Base-by-base conservation (phyloP, 2,113 vertebrate species). In the Patagioenas fasciata region DNA sequence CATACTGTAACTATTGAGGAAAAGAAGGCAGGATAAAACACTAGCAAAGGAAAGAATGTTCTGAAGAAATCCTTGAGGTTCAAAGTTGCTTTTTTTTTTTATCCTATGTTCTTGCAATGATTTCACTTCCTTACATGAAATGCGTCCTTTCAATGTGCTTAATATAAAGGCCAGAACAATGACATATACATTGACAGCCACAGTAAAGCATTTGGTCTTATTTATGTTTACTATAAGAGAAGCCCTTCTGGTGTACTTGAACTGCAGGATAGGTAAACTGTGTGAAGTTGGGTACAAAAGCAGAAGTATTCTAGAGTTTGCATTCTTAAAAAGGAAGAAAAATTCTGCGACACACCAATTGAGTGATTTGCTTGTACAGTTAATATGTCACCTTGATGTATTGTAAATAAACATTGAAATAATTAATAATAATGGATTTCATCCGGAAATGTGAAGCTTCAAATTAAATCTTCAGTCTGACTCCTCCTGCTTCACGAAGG, bases 201-300 rank as follows among this genome's bases (percentile, higher is more conserved):
- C 34, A 58, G 61, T 48, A 53, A 93, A 85, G 34, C 69, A 54
- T 66, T 51, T 24, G 13, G 4, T 50, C 58, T 91, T 74, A 79
- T 51, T 92, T 87, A 75, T 80, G 36, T 36, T 34, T 5, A 4
- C 67, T 10, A 5, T 53, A 75, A 65, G 56, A 88, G 38, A 89
- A 90, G 62, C 80, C 54, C 74, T 96, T 93, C 47, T 58, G 48
- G 25, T 57, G 66, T 82, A 69, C 58, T 88, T 93, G 82, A 95
- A 90, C 88, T 44, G n/a, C 53, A 69, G 78, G 40, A 82, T 82
- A 88, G 38, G 31, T 61, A 69, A 91, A 75, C 40, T 69, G 13
- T 60, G 18, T 85, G 74, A 94, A 95, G 71, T 24, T 88, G 70
- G 57, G 38, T 85, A 54, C 56, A 91, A 91, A 93, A 91, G 40